Evolutionary conservation across 2,113 vertebrate species (phyloP).

Genomic region (Cephalopterus ornatus): DNA sequence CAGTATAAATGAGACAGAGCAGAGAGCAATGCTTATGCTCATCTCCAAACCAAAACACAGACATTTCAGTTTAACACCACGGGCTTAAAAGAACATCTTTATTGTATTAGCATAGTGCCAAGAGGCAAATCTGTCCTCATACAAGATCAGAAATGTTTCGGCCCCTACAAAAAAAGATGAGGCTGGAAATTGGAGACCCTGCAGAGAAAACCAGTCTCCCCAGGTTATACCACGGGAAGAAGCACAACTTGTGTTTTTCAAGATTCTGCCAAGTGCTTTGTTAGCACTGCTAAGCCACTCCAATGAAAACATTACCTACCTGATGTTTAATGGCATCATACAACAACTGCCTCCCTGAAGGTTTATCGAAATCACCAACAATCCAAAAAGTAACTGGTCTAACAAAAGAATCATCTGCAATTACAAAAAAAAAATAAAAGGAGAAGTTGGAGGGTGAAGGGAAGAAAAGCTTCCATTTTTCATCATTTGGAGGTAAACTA

Average conservation of each 20-base stretch:
- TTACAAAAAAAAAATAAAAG: not conserved
- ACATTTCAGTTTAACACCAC: not conserved
- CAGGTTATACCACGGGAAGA: not conserved
- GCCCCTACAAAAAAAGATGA: not conserved
- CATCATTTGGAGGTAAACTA: not conserved
- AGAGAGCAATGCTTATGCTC: not conserved
- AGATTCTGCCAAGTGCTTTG: not conserved
- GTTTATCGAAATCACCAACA: conserved; percentile 92
- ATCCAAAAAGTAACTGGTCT: conserved; percentile 98
- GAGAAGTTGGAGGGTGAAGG: not conserved
- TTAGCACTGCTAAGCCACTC: not conserved
- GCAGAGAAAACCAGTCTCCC: not conserved
- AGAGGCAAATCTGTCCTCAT: not conserved
- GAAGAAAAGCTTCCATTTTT: not conserved
- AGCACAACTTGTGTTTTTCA: not conserved
- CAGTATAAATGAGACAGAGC: not conserved
- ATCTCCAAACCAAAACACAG: not conserved
- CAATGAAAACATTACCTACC: conserved; percentile 63
- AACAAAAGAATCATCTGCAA: conserved; percentile 89
- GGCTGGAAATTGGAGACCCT: not conserved
- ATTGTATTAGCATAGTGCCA: not conserved
- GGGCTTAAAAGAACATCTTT: not conserved
- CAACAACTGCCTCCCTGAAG: conserved; percentile 89
- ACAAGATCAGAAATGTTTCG: not conserved
- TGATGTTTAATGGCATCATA: conserved; percentile 96